Evolutionary conservation across 2,113 vertebrate genomes (phyloP), one percentile per base, ranked within the genome.

Genomic region (Zingel zingel): DNA sequence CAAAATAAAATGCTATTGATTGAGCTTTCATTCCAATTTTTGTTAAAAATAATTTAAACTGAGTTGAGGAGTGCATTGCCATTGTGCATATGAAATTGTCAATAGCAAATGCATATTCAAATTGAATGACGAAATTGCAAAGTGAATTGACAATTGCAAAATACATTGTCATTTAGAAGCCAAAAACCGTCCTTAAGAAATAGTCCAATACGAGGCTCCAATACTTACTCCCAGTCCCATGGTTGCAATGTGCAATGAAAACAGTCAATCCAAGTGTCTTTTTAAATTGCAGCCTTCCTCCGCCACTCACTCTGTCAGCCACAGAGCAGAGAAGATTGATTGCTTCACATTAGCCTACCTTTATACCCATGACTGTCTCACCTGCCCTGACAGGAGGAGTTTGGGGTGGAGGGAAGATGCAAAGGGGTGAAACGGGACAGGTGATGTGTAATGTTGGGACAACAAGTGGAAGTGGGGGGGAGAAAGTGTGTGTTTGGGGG

Each of bases 161-260:
- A 43, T 10, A 43, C 39, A 43, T 3, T 43, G 39, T 11, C 39
- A 43, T 43, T 43, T 10, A 43, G 9, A 11, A 2, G 39, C 9
- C 39, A 43, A 43, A 43, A 10, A 43, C 2, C 39, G 39, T 43
- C 39, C 39, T 3, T 11, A 43, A 43, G 39, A 56, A 83, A 76
- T 19, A 82, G 84, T 50, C 57, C 59, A 83, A 76, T 77, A 70
- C 74, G 78, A 61, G 71, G 73, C 64, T 74, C 10, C 63, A 73
- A 19, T 88, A 95, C 95, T 95, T 91, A 95, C 95, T 82, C 94
- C 95, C 64, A 94, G 91, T 83, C 95, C 95, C 94, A 95, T 95
- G 90, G 80, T 94, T 93, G 93, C 86, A 82, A 63, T 11, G 39
- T 14, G 63, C 57, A 65, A 84, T 83, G 74, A 85, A 81, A 91